Conservation (phyloP, 2,888 invertebrate genomes). For the Busseola fusca region DNA sequence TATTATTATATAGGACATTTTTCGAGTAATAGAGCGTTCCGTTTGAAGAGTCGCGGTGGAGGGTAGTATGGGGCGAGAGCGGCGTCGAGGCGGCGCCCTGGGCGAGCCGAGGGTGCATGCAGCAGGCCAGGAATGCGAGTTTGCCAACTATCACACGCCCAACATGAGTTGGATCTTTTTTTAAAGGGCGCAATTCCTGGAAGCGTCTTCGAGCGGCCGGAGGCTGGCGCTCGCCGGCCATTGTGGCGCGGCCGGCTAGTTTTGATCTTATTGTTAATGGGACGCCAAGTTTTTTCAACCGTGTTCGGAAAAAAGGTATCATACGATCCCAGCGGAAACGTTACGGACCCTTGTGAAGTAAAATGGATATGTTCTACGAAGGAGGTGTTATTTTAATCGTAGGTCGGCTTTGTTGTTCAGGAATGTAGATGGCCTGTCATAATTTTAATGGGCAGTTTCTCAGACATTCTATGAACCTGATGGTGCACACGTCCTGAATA, state of each 20-base stretch:
- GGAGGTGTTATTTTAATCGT: slow-evolving; percentile 89
- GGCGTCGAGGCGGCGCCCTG: slow-evolving; percentile 62
- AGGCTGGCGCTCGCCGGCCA: slow-evolving; percentile 86
- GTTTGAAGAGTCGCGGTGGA: slow-evolving; percentile 5
- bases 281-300: slow-evolving; percentile 88
- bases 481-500: slow-evolving; percentile 81
- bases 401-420: slow-evolving; percentile 87
- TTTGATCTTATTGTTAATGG: slow-evolving; percentile 89
- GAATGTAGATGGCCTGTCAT: slow-evolving; percentile 89
- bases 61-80: slow-evolving; percentile 40
- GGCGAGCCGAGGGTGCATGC: slow-evolving; percentile 58
- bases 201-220: slow-evolving; percentile 82
- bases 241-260: slow-evolving; percentile 87
- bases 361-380: slow-evolving; percentile 88
- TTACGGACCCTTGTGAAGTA: slow-evolving; percentile 87
- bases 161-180: slow-evolving; percentile 87
- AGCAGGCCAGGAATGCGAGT: slow-evolving; percentile 81
- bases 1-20: too few species aligned
- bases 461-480: slow-evolving; percentile 77
- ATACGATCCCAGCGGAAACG: slow-evolving; percentile 88
- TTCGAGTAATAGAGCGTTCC: neutral
- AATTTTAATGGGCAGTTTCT: slow-evolving; percentile 87
- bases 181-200: slow-evolving; percentile 86
- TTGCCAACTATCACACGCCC: slow-evolving; percentile 84
- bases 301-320: slow-evolving; percentile 86